phyloP scores from a whole-genome alignment of 2,888 invertebrate species.

The Geotrupes spiniger region DNA sequence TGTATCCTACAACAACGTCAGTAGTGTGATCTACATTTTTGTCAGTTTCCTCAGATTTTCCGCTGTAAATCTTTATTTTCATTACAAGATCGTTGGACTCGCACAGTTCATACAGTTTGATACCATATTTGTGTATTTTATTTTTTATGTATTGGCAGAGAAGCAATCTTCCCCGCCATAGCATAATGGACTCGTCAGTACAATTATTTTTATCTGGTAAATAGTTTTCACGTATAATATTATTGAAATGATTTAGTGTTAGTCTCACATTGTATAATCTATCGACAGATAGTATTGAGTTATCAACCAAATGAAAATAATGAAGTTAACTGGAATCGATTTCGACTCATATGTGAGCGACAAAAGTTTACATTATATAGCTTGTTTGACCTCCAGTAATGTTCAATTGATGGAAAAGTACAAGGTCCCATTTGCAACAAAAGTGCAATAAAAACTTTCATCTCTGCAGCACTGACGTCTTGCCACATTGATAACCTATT shows the following conservation, averaged over 20 bases:
- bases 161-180: conserved; percentile 29
- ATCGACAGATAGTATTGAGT: not conserved
- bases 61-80: conserved; percentile 29
- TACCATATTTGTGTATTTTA: conserved; percentile 31
- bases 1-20: conserved; percentile 31
- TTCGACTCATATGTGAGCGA: not conserved
- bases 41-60: conserved; percentile 27
- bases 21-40: conserved; percentile 27
- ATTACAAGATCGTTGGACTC: conserved; percentile 29
- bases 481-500: conserved; percentile 24
- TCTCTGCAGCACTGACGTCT: conserved; percentile 19
- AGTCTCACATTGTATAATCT: conserved; percentile 8
- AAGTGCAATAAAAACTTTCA: conserved; percentile 26
- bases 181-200: conserved; percentile 31
- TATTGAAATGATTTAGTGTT: conserved; percentile 8
- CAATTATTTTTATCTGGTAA: conserved; percentile 20
- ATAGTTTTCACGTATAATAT: conserved; percentile 10
- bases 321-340: not conserved
- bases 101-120: conserved; percentile 35
- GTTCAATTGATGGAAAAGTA: conserved; percentile 25
- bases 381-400: conserved; percentile 28
- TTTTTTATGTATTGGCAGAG: conserved; percentile 33
- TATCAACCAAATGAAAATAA: conserved; percentile 2
- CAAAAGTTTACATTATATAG: not conserved
- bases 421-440: conserved; percentile 27